These are phyloP conservation scores for Antigone vipio DNA, from an alignment of 2,113 vertebrate genomes.

Conservation along the genomic window DNA sequence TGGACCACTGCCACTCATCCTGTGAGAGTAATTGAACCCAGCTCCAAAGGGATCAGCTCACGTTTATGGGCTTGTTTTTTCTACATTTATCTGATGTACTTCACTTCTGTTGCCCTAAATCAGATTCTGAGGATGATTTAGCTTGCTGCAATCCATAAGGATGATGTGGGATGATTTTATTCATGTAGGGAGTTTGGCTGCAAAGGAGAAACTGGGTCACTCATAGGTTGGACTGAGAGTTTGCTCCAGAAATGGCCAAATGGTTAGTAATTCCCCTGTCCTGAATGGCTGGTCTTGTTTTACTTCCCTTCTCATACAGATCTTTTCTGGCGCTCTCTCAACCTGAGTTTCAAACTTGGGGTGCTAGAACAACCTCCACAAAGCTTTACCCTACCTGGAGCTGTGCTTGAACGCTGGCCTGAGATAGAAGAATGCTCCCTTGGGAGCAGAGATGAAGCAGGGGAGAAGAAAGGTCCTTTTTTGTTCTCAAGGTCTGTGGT, in stretches of 20 bases:
- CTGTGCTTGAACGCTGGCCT: not conserved
- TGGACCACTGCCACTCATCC: not conserved
- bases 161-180: not conserved
- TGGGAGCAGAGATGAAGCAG: not conserved
- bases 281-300: not conserved
- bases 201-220: not conserved
- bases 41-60: not conserved
- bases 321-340: not conserved
- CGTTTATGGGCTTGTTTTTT: not conserved
- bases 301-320: not conserved
- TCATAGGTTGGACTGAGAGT: not conserved
- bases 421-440: not conserved
- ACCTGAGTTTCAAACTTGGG: not conserved
- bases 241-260: not conserved
- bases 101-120: not conserved
- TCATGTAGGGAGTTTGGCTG: not conserved
- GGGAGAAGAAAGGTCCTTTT: not conserved
- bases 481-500: not conserved
- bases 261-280: not conserved
- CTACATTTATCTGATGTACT: not conserved
- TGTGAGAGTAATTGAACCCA: not conserved
- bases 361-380: not conserved
- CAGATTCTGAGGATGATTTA: not conserved
- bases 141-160: not conserved
- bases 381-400: not conserved